phyloP scores from a whole-genome alignment of 1,140 invertebrate species.

The Triops cancriformis region DNA sequence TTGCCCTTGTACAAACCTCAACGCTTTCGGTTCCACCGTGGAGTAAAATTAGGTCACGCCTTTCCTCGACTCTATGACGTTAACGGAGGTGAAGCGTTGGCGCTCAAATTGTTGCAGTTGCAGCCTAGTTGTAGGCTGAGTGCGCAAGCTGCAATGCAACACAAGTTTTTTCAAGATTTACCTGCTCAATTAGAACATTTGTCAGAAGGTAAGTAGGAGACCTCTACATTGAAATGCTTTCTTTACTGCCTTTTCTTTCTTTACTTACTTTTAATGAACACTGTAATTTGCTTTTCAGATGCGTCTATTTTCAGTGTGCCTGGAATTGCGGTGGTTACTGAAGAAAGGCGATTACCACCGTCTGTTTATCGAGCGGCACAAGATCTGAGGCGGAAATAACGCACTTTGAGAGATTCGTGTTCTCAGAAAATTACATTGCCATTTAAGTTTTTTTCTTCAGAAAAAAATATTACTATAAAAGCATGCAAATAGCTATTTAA shows the following conservation, averaged over 20 bases:
- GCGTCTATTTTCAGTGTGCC: constrained; percentile 87
- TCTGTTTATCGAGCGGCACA: constrained; percentile 28
- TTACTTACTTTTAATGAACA: constrained; percentile 26
- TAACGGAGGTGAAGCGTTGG: constrained; percentile 77
- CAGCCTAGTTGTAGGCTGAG: constrained; percentile 78
- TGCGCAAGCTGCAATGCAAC: constrained; percentile 75
- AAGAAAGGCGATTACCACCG: constrained; percentile 39
- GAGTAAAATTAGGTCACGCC: constrained; percentile 67
- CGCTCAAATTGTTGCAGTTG: constrained; percentile 67
- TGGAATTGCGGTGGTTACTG: constrained; percentile 65
- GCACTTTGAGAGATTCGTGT: not conserved
- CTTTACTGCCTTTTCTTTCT: no score
- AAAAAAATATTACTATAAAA: not conserved
- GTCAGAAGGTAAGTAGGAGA: constrained; percentile 63
- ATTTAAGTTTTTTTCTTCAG: not conserved
- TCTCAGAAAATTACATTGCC: not conserved
- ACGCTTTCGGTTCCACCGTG: constrained; percentile 64
- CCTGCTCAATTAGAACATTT: constrained; percentile 81
- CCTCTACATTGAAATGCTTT: not conserved
- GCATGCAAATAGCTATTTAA: not conserved
- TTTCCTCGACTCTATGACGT: constrained; percentile 83
- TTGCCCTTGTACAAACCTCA: constrained; percentile 77
- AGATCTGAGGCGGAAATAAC: constrained; percentile 20
- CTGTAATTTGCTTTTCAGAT: constrained; percentile 54
- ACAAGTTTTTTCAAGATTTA: constrained; percentile 82